These are phyloP conservation scores for Cetoscarus ocellatus DNA, from an alignment of 2,797 vertebrate species.

Conservation along the genomic window DNA sequence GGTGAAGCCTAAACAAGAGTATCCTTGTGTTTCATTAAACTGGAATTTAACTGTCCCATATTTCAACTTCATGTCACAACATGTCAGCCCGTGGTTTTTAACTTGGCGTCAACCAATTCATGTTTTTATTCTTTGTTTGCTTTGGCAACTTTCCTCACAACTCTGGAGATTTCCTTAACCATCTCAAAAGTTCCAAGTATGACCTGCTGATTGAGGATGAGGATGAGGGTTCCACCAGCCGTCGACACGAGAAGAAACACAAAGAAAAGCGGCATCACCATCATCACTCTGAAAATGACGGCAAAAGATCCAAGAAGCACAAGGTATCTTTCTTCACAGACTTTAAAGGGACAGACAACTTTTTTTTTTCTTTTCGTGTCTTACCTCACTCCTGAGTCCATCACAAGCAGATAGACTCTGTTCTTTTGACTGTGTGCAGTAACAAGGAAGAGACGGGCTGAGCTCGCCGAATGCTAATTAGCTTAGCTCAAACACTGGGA, in stretches of 20 bases:
- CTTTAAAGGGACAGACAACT: background rate
- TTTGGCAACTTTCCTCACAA: background rate
- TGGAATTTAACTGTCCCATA: background rate
- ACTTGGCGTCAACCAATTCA: background rate
- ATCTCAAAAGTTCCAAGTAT: slow-evolving; percentile 87
- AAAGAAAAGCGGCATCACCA: slow-evolving; percentile 90
- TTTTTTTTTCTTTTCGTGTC: no score
- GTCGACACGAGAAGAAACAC: slow-evolving; percentile 87
- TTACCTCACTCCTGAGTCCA: no score
- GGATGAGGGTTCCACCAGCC: slow-evolving; percentile 85
- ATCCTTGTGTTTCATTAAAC: slow-evolving; percentile 85
- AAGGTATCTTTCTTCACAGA: slow-evolving; percentile 82
- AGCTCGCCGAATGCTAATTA: no score
- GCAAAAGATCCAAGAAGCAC: slow-evolving; percentile 87
- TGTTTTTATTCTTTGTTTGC: background rate
- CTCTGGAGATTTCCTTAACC: slow-evolving; percentile 79
- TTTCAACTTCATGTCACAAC: slow-evolving; percentile 10
- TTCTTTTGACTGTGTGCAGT: no score
- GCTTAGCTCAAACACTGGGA: no score
- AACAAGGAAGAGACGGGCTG: no score
- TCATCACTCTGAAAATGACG: slow-evolving; percentile 89
- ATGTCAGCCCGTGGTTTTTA: background rate
- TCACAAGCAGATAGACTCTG: no score
- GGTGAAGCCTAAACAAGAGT: slow-evolving; percentile 93
- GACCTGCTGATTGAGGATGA: slow-evolving; percentile 91